Base-by-base conservation (phyloP, 2,888 invertebrate genomes). In the Tenthredo notha region DNA sequence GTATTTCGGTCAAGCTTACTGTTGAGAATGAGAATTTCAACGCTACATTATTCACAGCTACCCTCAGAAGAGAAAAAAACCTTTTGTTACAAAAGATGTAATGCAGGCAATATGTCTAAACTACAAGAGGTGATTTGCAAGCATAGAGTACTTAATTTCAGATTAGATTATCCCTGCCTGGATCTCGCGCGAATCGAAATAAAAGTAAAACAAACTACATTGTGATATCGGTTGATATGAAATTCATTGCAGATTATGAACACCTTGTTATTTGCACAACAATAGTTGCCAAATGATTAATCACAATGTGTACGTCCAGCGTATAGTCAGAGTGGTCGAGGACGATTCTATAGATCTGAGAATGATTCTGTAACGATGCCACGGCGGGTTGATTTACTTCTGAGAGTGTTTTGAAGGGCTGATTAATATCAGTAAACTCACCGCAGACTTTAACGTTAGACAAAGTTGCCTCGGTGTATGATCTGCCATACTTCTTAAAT, bases 391-490 rank as follows among this genome's bases (percentile, higher is more conserved):
- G n/a, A 33, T 33, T 29, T 25, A 15, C 18, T 54, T 54, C n/a
- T 29, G n/a, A 29, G 29, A 33, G 7, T 77, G 33, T n/a, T 29
- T 54, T 18, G 18, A 18, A 4, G 77, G 58, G 80, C 61, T 61
- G 33, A 80, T 15, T 61, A n/a, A n/a, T 15, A 21, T 61, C 80
- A 25, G 54, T 77, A 72, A 86, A 90, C 91, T 92, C 92, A 91
- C 92, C 92, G 87, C 87, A 89, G 85, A 89, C 85, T 85, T 91
- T 90, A 85, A 91, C 88, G 86, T 87, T 88, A 33, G 92, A 91
- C 40, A 92, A 88, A 61, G 88, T 89, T 86, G 91, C 88, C 65
- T 91, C 92, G 85, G 93, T 92, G 85, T 90, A 90, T 25, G 92
- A 92, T 58, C 93, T 90, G 78, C 89, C 90, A 86, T 92, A 91